Base-by-base conservation (phyloP, 2,797 vertebrate species). In the Syndactyla subalaris region DNA sequence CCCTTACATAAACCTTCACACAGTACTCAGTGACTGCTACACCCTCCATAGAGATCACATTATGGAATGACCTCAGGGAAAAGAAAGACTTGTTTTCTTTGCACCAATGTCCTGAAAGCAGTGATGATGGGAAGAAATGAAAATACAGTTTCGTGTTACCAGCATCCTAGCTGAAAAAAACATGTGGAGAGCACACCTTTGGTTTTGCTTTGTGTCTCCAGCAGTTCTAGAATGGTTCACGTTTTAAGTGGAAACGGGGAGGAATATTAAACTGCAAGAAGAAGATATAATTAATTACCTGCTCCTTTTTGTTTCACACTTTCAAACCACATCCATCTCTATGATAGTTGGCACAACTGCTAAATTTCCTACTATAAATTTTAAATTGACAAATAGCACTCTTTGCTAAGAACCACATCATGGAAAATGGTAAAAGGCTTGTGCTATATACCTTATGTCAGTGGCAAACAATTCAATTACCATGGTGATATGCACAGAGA, bases 401-500 rank as follows among this genome's bases (percentile, higher is more conserved):
- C 76, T 92, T 82, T 62, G n/a, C 84, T 88, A 66, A 52, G 77
- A 88, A 91, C 52, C 61, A 72, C 70, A 84, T 84, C 52, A 94
- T 38, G 71, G 82, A 58, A 95, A 97, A 92, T 73, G 91, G 75
- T 51, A 93, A 92, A 89, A 92, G 46, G 55, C 61, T 94, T 79
- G 48, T 39, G 67, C 75, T 92, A 80, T 63, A 94, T 59, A 68
- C 67, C 76, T 70, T 87, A 63, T 67, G 85, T 94, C 94, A 93
- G 26, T 75, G 59, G 73, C 63, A 97, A 92, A 88, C 85, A 92
- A 89, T 93, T 88, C 79, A 95, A 95, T 91, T 89, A 88, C 85
- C 83, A 88, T 81, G 73, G 79, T 76, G 75, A 95, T 68, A 83
- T 26, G 73, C 71, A 82, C 9, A 14, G 24, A 67, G 58, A 92